These are phyloP conservation scores for Pherbina coryleti DNA, from an alignment of 2,888 invertebrate species.

Conservation along the genomic window DNA sequence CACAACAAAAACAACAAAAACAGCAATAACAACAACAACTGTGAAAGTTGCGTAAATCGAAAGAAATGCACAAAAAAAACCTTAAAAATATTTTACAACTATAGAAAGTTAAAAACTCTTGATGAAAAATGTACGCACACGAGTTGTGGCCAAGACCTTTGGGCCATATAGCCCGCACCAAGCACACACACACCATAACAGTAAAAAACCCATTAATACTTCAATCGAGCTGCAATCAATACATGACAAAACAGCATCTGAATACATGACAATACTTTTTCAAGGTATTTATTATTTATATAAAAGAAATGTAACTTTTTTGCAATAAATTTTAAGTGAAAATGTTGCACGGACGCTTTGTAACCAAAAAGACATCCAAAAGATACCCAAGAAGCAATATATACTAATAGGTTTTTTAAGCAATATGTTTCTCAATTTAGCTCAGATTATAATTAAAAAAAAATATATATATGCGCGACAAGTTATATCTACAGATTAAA, in stretches of 20 bases:
- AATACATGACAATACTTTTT: not conserved
- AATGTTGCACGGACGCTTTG: too few relatives aligned
- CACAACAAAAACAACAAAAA: not conserved
- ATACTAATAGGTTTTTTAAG: too few relatives aligned
- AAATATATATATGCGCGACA: too few relatives aligned
- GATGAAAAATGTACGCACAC: constrained; percentile 1
- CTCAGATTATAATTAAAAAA: too few relatives aligned
- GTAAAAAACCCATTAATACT: not conserved
- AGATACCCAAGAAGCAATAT: too few relatives aligned
- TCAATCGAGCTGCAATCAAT: not conserved
- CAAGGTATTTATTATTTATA: not conserved
- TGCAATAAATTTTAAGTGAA: not conserved
- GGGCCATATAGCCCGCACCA: not conserved
- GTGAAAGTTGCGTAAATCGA: constrained; percentile 63
- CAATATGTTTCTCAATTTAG: too few relatives aligned
- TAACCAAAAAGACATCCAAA: too few relatives aligned
- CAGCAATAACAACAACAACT: constrained; percentile 25
- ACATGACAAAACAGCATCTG: not conserved
- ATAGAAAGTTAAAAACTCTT: constrained; percentile 17
- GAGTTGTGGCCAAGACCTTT: constrained; percentile 35
- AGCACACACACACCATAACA: not conserved
- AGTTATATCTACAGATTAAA: too few relatives aligned
- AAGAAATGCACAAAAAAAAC: not conserved
- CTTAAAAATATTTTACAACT: not conserved
- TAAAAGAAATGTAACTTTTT: not conserved